Base-by-base conservation (phyloP, 2,113 vertebrate species). In the Perca schrenkii region DNA sequence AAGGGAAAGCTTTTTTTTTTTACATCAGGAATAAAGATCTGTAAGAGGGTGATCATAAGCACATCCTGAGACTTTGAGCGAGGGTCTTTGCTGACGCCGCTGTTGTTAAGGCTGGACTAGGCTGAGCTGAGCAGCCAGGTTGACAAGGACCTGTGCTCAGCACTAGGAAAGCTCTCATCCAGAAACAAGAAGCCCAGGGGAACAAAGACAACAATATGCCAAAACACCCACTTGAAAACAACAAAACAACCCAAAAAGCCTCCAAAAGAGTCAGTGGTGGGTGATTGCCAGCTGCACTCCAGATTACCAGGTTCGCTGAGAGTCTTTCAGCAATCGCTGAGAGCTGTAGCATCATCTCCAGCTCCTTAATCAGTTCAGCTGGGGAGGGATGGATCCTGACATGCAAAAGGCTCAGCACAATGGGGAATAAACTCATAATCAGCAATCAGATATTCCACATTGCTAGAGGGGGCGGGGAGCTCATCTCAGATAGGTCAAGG, bases 61-160 rank as follows among this genome's bases (percentile, higher is more conserved):
- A 88, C 77, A 90, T 86, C 76, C 78, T 34, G 65, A 84, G 90
- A 90, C 86, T 86, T 77, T 90, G 89, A 91, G 89, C 73, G 64
- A 82, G 88, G 84, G 83, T 84, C 87, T 90, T 83, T 94, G 94
- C 94, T 94, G 94, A 94, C 71, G 80, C 75, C 77, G 91, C 91
- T 57, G 77, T 85, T 89, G 91, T 78, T 73, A 71, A 80, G 71
- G 88, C 86, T 88, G 90, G 87, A 86, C 92, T 34, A 50, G 88
- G 82, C 87, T 88, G 91, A 86, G 89, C 88, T 80, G 88, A 92
- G 92, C 85, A 90, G 84, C 88, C 85, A 80, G 80, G 88, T 90
- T 93, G 92, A 94, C 93, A 94, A 94, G 93, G 89, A 94, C 93
- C 95, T 94, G 94, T 86, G 91, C 91, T 95, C 95, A 96, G 94